Evolutionary conservation across 64 coral and sea anemone genomes (phyloP).

Genomic region (Dendronephthya gigantea): DNA sequence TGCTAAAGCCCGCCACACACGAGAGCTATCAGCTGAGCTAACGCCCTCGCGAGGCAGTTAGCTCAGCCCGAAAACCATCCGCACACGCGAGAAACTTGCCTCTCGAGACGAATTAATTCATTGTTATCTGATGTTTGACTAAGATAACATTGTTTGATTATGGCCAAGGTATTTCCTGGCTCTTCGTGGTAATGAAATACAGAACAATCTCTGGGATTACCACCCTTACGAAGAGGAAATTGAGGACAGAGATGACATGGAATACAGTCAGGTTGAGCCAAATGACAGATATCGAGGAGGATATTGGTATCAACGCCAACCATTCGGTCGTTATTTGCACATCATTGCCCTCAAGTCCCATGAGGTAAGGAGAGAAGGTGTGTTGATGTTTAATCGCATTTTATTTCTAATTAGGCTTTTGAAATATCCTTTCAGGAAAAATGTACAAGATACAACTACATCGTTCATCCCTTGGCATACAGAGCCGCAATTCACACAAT

Average conservation of each 20-base stretch:
- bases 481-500: not conserved
- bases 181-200: constrained; percentile 11
- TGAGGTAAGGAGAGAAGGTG: not conserved
- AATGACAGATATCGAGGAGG: not conserved
- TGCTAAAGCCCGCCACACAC: too few relatives aligned
- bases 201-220: constrained; percentile 7
- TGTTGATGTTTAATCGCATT: too few relatives aligned
- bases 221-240: not conserved
- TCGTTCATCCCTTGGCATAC: not conserved
- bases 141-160: too few relatives aligned
- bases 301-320: not conserved
- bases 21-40: too few relatives aligned
- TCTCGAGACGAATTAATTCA: too few relatives aligned
- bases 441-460: not conserved
- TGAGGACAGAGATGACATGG: not conserved
- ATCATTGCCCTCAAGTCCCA: not conserved
- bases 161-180: not conserved
- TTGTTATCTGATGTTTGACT: too few relatives aligned
- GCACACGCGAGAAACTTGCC: too few relatives aligned
- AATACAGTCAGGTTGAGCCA: not conserved
- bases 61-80: too few relatives aligned
- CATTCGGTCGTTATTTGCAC: constrained; percentile 7
- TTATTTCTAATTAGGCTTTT: too few relatives aligned
- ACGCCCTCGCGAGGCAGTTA: too few relatives aligned
- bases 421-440: not conserved